Base-by-base conservation (phyloP, 1,140 invertebrate species). In the Listronotus oregonensis region DNA sequence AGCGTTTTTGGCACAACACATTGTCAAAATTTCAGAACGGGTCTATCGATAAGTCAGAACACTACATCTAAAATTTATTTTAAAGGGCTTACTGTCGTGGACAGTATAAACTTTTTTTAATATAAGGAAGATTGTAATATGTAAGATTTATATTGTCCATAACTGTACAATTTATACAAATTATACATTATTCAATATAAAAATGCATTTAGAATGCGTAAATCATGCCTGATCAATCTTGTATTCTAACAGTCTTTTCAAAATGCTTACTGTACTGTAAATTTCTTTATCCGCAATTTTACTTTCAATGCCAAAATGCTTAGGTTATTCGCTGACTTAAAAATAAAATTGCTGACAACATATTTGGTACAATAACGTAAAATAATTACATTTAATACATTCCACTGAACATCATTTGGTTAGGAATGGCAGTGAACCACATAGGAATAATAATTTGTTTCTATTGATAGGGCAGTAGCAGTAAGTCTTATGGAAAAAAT, bases 321-420 rank as follows among this genome's bases (percentile, higher is more conserved):
- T 44, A 3, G 5, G 11, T 1, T 2, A 49, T 49, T 6, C 18
- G 5, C 18, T 49, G 15, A 49, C 6, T 14, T 12, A 49, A 49
- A 49, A 49, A 49, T 49, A 49, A 49, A 49, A 49, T 49, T 49
- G 17, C 46, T 32, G 34, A 52, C 12, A 52, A 52, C 5, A 52
- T 10, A 14, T n/a, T 52, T 52, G 6, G 34, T 52, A 39, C n/a
- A 14, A 17, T 52, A 39, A 52, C 8, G 7, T 15, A 37, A 37
- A 37, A n/a, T 52, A 17, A 27, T 31, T 17, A 31, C 47, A 50
- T 27, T 18, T 12, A 50, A 50, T 39, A 14, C 11, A 52, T n/a
- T 34, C 14, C 5, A 52, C 7, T 52, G 50, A 39, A 52, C 32
- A 52, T n/a, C 31, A 52, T 21, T 50, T 21, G 47, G 50, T n/a